These are phyloP conservation scores for Harpalus rubripes DNA, from an alignment of 2,888 invertebrate species.

Conservation along the genomic window DNA sequence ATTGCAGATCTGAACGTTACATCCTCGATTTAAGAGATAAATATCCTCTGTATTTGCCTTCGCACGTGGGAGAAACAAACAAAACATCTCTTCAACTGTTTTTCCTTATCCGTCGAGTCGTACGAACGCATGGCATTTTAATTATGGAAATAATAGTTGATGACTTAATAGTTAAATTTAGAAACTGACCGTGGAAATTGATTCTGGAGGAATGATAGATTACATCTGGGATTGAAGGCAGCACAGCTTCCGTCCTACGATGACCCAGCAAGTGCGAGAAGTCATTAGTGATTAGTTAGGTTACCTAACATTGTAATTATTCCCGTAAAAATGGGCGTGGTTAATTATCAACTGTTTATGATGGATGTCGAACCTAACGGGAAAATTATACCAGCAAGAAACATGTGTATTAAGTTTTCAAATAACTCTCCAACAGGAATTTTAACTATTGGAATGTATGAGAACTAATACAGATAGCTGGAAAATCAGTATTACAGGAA, in stretches of 20 bases:
- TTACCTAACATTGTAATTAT: constrained; percentile 46
- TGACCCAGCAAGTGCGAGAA: constrained; percentile 19
- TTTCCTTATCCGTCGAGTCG: constrained; percentile 30
- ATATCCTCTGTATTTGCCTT: constrained; percentile 23
- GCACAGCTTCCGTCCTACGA: constrained; percentile 20
- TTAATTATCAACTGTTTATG: constrained; percentile 52
- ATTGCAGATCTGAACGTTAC: constrained; percentile 21
- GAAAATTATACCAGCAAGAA: constrained; percentile 22
- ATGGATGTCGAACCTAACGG: constrained; percentile 44
- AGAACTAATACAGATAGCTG: constrained; percentile 14
- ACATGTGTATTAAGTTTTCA: constrained; percentile 45
- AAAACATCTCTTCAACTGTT: constrained; percentile 35
- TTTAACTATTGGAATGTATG: constrained; percentile 49
- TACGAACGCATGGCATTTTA: constrained; percentile 7
- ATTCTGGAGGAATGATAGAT: constrained; percentile 38
- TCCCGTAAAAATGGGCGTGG: constrained; percentile 43
- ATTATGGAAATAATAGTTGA: constrained; percentile 45
- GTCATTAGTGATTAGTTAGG: constrained; percentile 50
- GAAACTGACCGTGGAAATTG: constrained; percentile 2
- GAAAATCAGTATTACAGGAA: constrained; percentile 31
- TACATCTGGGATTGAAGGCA: constrained; percentile 21
- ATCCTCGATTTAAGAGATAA: constrained; percentile 40
- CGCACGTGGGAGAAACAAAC: constrained; percentile 40
- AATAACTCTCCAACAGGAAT: constrained; percentile 20
- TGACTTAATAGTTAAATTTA: constrained; percentile 43